Evolutionary conservation across 2,113 vertebrate species (phyloP), one percentile per base, ranked within the genome.

Genomic region (Dipodomys stephensi): DNA sequence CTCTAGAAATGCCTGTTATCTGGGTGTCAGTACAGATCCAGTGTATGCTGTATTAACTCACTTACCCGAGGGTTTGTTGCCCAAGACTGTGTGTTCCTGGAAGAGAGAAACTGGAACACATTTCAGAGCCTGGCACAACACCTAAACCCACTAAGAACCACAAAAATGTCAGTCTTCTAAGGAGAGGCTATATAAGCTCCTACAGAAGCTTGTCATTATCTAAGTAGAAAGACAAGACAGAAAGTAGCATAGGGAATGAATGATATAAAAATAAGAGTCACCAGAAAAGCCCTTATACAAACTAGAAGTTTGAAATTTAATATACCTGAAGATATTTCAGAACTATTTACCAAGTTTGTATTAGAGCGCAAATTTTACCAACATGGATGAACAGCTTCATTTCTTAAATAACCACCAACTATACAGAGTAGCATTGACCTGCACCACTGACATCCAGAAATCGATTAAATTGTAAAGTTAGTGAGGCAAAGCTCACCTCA

Each of bases 391-490:
- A 76, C 44, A 83, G 62, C 32, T 91, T 80, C 18, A 27, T 85
- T 85, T 88, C 53, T 92, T 78, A 92, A 44, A 72, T 83, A 88
- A 68, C 19, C 53, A 74, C 39, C 53, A 88, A 23, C 60, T 80
- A 28, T 2, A 2, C 15, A 27, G n/a, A 80, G 1, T 11, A 76
- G 35, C 44, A 72, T 18, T 25, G 16, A 4, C 68, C 15, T 72
- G 76, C 27, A 78, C 57, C 64, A 19, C 20, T 2, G 16, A 80
- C 22, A 80, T 39, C 39, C 39, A 84, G 44, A 49, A 67, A 65
- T 28, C 72, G 76, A 93, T 57, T 32, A 7, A 85, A 90, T 12
- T 88, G 39, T 77, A 91, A 65, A 96, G 89, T 76, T 39, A 80
- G n/a, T 80, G 32, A 93, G 71, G 62, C 22, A 90, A 95, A 85